Evolutionary conservation across 2,113 vertebrate species (phyloP).

Genomic region (Triplophysa rosa): DNA sequence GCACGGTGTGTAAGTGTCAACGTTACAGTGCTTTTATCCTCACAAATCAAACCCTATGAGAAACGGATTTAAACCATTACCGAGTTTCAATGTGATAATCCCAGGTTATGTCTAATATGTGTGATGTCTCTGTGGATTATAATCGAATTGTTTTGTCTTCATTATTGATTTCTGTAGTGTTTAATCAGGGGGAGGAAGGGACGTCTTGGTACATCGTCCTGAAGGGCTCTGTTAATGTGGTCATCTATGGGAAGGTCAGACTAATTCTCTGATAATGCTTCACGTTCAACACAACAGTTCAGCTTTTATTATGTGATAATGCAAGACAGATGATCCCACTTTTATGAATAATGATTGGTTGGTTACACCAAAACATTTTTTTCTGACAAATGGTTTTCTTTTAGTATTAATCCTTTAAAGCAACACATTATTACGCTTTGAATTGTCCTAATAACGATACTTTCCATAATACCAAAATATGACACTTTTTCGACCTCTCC

Average conservation of each 20-base stretch:
- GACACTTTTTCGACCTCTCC: no score
- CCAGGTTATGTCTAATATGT: not conserved
- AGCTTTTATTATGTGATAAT: not conserved
- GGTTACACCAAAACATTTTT: no score
- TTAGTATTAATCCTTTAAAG: no score
- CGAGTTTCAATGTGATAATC: not conserved
- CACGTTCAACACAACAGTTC: conserved; percentile 6
- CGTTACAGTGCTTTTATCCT: not conserved
- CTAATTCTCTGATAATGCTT: not conserved
- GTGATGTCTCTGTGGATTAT: not conserved
- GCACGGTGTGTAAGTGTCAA: conserved; percentile 91
- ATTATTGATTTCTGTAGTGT: conserved; percentile 75
- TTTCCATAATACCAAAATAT: no score
- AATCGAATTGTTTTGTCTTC: not conserved
- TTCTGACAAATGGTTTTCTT: no score
- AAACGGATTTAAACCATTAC: not conserved
- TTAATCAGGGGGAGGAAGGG: conserved; percentile 98
- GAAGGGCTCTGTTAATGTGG: conserved; percentile 97
- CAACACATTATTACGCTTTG: no score
- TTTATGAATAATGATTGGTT: conserved; percentile 18
- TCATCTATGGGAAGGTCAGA: conserved; percentile 97
- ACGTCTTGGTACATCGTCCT: conserved; percentile 99
- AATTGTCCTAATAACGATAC: no score
- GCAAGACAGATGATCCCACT: not conserved
- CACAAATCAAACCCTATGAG: not conserved